Conservation (phyloP, 2,888 invertebrate species). For the Volucella inanis region DNA sequence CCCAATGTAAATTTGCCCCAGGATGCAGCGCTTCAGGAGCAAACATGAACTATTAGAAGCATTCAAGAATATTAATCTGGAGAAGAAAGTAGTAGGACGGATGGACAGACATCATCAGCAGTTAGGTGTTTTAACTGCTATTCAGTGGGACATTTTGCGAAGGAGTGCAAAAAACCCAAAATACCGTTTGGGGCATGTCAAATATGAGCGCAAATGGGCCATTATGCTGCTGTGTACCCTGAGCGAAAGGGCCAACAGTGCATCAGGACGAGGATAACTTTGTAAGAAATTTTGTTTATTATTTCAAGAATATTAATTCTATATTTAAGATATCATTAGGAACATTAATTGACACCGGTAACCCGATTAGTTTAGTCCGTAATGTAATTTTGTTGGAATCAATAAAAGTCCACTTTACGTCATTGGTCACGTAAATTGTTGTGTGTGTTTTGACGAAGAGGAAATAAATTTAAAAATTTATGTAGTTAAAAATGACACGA, state of each 20-base stretch:
- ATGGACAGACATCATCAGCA: neutral
- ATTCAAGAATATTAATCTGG: slow-evolving; percentile 18
- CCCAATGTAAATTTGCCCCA: slow-evolving; percentile 24
- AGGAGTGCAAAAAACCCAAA: slow-evolving; percentile 10
- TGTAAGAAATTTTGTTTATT: slow-evolving; percentile 15
- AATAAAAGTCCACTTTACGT: too few relatives aligned
- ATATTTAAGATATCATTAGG: slow-evolving; percentile 10
- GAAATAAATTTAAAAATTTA: too few relatives aligned
- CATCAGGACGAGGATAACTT: neutral
- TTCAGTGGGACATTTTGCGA: neutral
- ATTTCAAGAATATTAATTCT: slow-evolving; percentile 1
- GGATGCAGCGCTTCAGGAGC: slow-evolving; percentile 21
- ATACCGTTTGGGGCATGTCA: too few relatives aligned
- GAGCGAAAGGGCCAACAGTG: slow-evolving; percentile 12
- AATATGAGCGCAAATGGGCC: neutral
- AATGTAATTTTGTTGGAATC: too few relatives aligned
- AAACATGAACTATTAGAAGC: slow-evolving; percentile 16
- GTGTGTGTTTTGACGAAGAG: too few relatives aligned
- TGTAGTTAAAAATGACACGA: too few relatives aligned
- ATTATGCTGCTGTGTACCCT: neutral
- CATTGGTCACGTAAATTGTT: too few relatives aligned
- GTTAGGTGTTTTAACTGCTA: neutral
- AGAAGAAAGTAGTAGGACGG: neutral
- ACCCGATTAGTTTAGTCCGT: too few relatives aligned
- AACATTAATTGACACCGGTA: neutral